Percentiles rank a stretch among this genome's conserved stretches.
These are phyloP conservation scores for Rhopilema esculentum DNA, from an alignment of 30 jellyfish, hydroid and myxozoan species.

Conservation along the genomic window DNA sequence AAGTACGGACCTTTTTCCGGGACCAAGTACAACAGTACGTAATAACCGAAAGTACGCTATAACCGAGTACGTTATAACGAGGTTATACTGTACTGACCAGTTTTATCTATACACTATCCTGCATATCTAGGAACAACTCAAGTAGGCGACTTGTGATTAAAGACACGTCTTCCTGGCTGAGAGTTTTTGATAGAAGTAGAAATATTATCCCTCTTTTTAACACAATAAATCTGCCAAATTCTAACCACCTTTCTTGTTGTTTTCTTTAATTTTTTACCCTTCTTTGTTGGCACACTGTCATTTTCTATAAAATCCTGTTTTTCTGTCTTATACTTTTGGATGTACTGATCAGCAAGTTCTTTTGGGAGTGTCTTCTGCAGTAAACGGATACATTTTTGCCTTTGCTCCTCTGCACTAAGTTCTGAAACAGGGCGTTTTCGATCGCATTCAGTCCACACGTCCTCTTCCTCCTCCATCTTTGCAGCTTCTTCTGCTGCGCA, in stretches of 20 bases:
- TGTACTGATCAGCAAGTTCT: slow-evolving; percentile 54
- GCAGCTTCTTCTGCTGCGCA: not conserved
- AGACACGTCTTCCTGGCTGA: no score
- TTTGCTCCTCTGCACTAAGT: slow-evolving; percentile 44
- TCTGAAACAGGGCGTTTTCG: slow-evolving; percentile 32
- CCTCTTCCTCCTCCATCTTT: not conserved
- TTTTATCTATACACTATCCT: no score
- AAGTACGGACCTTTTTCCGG: no score
- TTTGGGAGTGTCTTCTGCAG: slow-evolving; percentile 42
- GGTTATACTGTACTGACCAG: no score
- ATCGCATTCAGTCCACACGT: not conserved
- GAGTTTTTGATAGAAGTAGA: no score
- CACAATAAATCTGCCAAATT: no score
- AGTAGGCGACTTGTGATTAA: no score
- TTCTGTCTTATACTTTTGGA: slow-evolving; percentile 10
- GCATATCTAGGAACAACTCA: no score
- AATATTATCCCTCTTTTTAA: no score
- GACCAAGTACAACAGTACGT: no score
- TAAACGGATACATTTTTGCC: slow-evolving; percentile 38
- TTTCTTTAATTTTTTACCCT: not conserved
- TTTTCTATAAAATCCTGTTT: not conserved
- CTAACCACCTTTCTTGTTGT: not conserved
- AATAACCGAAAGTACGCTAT: no score
- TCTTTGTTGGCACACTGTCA: not conserved
- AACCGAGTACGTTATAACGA: no score